A percentile compares a stretch with the other conserved stretches of the same genome.
phyloP scores from a whole-genome alignment of 37 sponge, comb jelly and placozoan species.

The Halichondria panicea region DNA sequence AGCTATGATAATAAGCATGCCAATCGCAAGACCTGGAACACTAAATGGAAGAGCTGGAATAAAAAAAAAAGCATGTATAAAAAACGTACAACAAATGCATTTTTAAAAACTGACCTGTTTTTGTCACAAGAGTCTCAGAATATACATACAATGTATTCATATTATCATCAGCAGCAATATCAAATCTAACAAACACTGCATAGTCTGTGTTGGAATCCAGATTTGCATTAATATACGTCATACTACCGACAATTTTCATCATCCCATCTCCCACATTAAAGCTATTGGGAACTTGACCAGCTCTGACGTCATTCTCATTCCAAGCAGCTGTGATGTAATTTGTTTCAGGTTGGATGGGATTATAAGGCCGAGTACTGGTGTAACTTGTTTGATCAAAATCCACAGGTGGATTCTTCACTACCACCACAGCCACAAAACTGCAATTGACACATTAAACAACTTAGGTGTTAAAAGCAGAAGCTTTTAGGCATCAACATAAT shows the following conservation, averaged over 20 bases:
- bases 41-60: slow-evolving; percentile 16
- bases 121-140: neutral
- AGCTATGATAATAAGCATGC: neutral
- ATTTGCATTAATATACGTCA: slow-evolving; percentile 12
- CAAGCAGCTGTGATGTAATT: slow-evolving; percentile 63
- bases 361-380: slow-evolving; percentile 6
- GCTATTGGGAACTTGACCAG: neutral
- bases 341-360: neutral
- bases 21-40: slow-evolving; percentile 14
- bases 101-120: neutral
- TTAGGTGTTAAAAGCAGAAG: neutral
- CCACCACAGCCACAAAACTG: slow-evolving; percentile 38
- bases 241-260: neutral
- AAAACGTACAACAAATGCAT: neutral
- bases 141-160: no score
- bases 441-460: neutral
- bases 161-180: slow-evolving; percentile 24
- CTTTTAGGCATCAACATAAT: neutral
- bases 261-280: slow-evolving; percentile 36
- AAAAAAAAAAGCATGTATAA: neutral
- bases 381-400: neutral
- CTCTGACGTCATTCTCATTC: neutral
- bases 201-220: slow-evolving; percentile 19
- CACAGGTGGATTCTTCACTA: neutral
- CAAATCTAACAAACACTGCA: slow-evolving; percentile 13